Conservation (phyloP, 2,888 invertebrate genomes). For the Cephus sareptanus region DNA sequence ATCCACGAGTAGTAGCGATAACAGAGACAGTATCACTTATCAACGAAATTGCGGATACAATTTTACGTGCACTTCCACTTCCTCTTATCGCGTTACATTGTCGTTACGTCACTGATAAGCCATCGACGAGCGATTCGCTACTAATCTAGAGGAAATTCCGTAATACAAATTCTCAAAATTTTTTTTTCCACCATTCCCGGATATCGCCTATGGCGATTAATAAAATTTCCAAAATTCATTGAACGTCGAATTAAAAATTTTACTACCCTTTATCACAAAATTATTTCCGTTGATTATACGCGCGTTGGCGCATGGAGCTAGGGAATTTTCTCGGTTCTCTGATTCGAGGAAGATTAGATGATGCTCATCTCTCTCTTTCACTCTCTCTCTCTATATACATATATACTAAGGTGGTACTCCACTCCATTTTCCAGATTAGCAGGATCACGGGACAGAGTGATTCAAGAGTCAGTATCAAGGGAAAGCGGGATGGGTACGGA, state of each 20-base stretch:
- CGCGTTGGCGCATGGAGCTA: slow-evolving; percentile 17
- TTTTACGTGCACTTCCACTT: background rate
- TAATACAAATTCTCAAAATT: too few relatives aligned
- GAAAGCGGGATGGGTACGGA: background rate
- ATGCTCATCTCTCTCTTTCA: slow-evolving; percentile 25
- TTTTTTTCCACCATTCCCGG: too few relatives aligned
- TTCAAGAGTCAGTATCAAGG: background rate
- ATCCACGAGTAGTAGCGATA: slow-evolving; percentile 34
- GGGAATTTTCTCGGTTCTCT: slow-evolving; percentile 36
- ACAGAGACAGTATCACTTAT: slow-evolving; percentile 20
- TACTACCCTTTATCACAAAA: too few relatives aligned
- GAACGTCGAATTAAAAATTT: too few relatives aligned
- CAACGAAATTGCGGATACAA: slow-evolving; percentile 1
- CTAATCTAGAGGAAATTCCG: too few relatives aligned
- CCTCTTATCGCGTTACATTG: background rate
- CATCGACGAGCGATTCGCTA: background rate
- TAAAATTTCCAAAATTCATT: too few relatives aligned
- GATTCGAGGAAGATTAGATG: slow-evolving; percentile 38
- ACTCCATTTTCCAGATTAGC: slow-evolving; percentile 51
- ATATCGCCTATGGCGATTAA: too few relatives aligned
- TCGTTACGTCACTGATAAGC: background rate
- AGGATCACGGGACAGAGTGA: background rate
- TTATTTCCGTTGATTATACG: too few relatives aligned
- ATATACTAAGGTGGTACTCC: slow-evolving; percentile 20
- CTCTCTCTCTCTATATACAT: background rate